Evolutionary conservation across 2,113 vertebrate genomes (phyloP).

Genomic region (Sphyrna mokarran): DNA sequence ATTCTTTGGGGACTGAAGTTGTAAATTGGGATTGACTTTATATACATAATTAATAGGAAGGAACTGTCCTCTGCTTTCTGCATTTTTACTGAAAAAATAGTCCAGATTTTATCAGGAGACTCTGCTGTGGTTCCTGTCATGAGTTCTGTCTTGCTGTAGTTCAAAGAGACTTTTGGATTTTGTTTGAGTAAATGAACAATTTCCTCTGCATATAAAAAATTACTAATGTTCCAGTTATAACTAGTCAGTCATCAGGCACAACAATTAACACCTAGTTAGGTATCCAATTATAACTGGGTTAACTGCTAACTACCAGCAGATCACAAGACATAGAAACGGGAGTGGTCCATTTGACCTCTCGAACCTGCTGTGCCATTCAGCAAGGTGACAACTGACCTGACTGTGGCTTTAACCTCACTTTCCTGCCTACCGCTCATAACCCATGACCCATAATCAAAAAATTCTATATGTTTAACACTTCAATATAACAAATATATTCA

Average conservation of each 20-base stretch:
- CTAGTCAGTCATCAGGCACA: not conserved
- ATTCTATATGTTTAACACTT: not conserved
- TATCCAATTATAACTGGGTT: not conserved
- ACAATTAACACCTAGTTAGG: not conserved
- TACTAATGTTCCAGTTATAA: not conserved
- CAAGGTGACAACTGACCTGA: not conserved
- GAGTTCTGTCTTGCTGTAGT: not conserved
- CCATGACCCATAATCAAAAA: not conserved
- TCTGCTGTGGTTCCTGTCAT: not conserved
- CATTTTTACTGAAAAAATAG: not conserved
- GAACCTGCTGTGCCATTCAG: not conserved
- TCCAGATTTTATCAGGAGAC: not conserved
- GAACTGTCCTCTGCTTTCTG: not conserved
- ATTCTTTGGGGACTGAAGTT: not conserved
- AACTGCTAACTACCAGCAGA: not conserved
- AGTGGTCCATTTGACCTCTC: not conserved
- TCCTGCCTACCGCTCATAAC: not conserved
- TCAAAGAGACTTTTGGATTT: not conserved
- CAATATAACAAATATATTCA: not conserved
- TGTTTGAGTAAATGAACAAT: not conserved
- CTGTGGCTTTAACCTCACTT: not conserved
- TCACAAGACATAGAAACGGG: not conserved
- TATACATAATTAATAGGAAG: not conserved
- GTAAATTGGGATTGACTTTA: not conserved
- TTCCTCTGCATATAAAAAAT: not conserved